Percentiles rank a stretch among this genome's conserved stretches.
Conservation (phyloP, 2,797 vertebrate genomes). For the Rousettus madagascariensis region DNA sequence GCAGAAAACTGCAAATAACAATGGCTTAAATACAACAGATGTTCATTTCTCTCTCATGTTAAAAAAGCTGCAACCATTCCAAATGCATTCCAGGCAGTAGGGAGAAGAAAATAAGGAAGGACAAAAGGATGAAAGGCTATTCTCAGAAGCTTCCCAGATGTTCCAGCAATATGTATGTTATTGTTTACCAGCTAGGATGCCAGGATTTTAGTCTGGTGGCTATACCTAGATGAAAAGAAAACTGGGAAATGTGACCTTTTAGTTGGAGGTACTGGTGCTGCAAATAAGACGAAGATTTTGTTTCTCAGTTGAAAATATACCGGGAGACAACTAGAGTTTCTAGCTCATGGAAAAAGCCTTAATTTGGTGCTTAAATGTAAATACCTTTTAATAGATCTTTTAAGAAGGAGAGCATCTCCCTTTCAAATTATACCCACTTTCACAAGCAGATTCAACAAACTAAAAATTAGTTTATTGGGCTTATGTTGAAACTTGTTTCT, state of each 20-base stretch:
- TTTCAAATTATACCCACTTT: conserved; percentile 5
- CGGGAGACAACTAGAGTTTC: background rate
- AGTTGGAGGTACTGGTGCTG: background rate
- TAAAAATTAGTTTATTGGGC: background rate
- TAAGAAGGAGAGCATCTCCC: background rate
- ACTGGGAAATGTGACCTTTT: background rate
- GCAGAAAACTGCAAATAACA: background rate
- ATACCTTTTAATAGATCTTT: background rate
- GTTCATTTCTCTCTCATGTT: background rate
- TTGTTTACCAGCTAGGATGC: background rate
- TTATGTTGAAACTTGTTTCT: conserved; percentile 29
- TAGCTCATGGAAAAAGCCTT: background rate
- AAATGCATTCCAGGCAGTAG: background rate
- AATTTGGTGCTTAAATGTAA: background rate
- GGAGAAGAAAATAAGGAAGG: background rate
- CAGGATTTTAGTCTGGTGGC: background rate
- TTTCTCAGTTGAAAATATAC: background rate
- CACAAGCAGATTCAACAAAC: conserved; percentile 14
- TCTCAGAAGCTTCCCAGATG: background rate
- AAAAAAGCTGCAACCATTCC: background rate
- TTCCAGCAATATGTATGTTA: background rate
- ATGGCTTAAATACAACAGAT: background rate
- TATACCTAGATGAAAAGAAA: background rate
- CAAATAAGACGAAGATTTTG: background rate
- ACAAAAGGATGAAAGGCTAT: background rate